phyloP scores from a whole-genome alignment of 1,140 invertebrate genomes.

The Trypoxylus dichotomus region DNA sequence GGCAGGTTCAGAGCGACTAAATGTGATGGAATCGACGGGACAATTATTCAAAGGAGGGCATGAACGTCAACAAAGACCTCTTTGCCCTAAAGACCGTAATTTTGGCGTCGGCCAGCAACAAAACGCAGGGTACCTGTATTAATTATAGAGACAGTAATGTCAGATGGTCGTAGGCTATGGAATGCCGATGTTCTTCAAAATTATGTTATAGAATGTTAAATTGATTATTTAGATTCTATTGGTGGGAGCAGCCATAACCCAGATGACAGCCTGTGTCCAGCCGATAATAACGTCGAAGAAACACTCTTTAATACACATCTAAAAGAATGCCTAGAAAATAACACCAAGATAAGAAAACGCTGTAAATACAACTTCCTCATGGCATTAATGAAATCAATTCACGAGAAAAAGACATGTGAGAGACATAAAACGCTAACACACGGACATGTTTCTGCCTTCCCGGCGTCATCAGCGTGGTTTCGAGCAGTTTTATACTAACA shows the following conservation, averaged over 20 bases:
- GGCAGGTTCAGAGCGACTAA: slow-evolving; percentile 89
- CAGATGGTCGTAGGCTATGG: slow-evolving; percentile 69
- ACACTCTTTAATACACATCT: no score
- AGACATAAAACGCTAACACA: no score
- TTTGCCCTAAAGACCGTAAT: slow-evolving; percentile 93
- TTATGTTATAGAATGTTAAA: no score
- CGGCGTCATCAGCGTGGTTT: no score
- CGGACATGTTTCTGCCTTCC: no score
- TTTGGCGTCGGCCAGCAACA: slow-evolving; percentile 74
- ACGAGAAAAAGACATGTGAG: no score
- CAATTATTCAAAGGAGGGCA: slow-evolving; percentile 89
- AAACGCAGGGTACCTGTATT: slow-evolving; percentile 69
- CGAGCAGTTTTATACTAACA: no score
- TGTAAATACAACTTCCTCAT: no score
- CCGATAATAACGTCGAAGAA: slow-evolving; percentile 87
- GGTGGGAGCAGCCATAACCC: slow-evolving; percentile 89
- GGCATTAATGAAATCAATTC: no score
- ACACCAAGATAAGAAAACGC: no score
- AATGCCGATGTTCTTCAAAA: no score
- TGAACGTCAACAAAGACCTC: slow-evolving; percentile 91
- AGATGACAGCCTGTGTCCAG: slow-evolving; percentile 95
- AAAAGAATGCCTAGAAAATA: no score
- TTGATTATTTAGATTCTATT: slow-evolving; percentile 65
- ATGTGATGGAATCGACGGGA: slow-evolving; percentile 89
- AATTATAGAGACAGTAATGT: slow-evolving; percentile 88